phyloP scores from a whole-genome alignment of 2,113 vertebrate species.

The Platanista minor region DNA sequence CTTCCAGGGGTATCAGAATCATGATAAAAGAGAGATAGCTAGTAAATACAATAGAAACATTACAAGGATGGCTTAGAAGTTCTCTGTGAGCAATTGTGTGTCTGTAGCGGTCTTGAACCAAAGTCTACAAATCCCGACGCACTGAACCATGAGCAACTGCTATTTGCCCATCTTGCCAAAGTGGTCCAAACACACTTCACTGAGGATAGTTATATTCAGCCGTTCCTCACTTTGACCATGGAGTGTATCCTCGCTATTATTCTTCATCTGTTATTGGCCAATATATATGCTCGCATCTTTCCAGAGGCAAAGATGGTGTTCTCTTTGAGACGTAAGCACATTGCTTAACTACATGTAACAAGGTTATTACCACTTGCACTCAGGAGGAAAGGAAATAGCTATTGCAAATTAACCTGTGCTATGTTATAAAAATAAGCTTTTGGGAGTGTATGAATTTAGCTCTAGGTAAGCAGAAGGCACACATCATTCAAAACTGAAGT shows the following conservation, averaged over 20 bases:
- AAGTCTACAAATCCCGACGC: neutral
- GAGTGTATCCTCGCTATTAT: neutral
- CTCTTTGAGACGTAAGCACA: slow-evolving; percentile 33
- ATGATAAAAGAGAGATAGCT: neutral
- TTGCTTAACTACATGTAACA: neutral
- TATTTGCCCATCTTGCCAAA: slow-evolving; percentile 24
- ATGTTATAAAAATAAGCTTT: neutral
- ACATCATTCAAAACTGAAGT: slow-evolving; percentile 24
- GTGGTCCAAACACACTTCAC: neutral
- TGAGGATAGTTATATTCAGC: neutral
- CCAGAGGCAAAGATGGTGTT: slow-evolving; percentile 18
- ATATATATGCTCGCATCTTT: slow-evolving; percentile 22
- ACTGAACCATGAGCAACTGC: neutral
- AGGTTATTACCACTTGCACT: slow-evolving; percentile 32
- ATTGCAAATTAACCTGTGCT: slow-evolving; percentile 1
- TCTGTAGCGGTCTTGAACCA: neutral
- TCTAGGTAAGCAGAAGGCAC: slow-evolving; percentile 26
- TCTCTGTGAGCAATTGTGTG: slow-evolving; percentile 28
- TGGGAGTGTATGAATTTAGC: neutral
- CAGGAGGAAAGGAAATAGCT: slow-evolving; percentile 39
- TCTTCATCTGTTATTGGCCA: neutral
- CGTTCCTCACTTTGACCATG: neutral
- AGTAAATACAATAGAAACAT: neutral
- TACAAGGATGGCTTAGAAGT: neutral
- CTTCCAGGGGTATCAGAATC: neutral